Evolutionary conservation across 2,113 vertebrate species (phyloP).

Genomic region (Lepus timidus): DNA sequence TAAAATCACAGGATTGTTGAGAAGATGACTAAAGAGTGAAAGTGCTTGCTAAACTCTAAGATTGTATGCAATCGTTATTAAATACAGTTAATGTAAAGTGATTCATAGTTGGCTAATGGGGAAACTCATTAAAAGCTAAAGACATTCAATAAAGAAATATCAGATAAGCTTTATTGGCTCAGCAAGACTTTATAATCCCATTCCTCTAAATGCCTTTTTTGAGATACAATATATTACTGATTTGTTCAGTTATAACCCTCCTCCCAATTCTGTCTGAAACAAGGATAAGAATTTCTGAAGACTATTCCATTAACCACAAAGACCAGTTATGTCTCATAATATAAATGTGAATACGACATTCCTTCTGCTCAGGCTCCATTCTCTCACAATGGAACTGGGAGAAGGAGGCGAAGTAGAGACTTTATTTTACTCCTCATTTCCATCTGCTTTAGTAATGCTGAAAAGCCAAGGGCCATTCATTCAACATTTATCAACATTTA

Average conservation of each 20-base stretch:
- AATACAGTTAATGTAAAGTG: constrained; percentile 40
- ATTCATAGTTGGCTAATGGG: constrained; percentile 55
- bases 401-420: background rate
- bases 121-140: constrained; percentile 54
- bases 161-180: constrained; percentile 42
- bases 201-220: constrained; percentile 38
- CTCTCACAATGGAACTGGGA: background rate
- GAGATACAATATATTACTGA: constrained; percentile 1
- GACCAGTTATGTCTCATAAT: background rate
- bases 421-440: background rate
- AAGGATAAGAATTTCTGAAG: constrained; percentile 43
- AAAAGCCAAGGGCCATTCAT: background rate
- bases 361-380: constrained; percentile 21
- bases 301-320: background rate
- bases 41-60: background rate
- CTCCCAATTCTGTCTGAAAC: constrained; percentile 27
- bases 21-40: background rate
- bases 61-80: constrained; percentile 49
- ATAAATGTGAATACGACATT: background rate
- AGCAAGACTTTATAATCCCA: constrained; percentile 14
- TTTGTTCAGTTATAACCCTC: background rate
- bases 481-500: background rate
- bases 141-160: constrained; percentile 33
- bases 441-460: background rate
- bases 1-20: background rate